Percentiles rank a stretch among this genome's conserved stretches.
phyloP scores from a whole-genome alignment of 2,797 vertebrate genomes.

The Anguilla pacifica region DNA sequence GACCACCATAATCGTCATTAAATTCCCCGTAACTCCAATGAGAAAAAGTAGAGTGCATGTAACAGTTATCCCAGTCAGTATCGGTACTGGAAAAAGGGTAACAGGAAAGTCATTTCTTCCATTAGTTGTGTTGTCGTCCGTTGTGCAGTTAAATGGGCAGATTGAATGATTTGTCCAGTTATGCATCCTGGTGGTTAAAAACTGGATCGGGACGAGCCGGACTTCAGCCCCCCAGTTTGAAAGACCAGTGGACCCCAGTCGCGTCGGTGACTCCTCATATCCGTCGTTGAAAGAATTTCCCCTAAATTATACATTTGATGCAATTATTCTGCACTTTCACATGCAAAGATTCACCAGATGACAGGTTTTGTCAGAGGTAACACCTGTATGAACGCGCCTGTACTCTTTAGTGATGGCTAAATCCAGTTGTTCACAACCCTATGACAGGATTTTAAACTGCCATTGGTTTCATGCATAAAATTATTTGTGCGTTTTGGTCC shows the following conservation, averaged over 20 bases:
- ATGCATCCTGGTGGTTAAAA: slow-evolving; percentile 64
- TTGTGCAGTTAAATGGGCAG: slow-evolving; percentile 74
- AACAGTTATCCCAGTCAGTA: slow-evolving; percentile 83
- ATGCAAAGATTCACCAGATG: neutral
- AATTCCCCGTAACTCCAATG: slow-evolving; percentile 86
- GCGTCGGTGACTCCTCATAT: slow-evolving; percentile 28
- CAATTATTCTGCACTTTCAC: neutral
- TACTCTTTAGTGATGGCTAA: neutral
- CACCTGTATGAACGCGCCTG: neutral
- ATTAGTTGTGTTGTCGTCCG: slow-evolving; percentile 64
- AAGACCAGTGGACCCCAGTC: slow-evolving; percentile 33
- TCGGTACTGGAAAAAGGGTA: slow-evolving; percentile 81
- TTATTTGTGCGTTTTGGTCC: neutral
- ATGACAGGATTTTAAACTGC: neutral
- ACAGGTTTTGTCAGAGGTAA: neutral
- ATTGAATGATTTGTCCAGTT: slow-evolving; percentile 62
- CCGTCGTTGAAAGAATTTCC: neutral
- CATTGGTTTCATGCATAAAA: neutral
- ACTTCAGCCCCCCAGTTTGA: slow-evolving; percentile 35
- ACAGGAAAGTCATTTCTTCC: slow-evolving; percentile 62
- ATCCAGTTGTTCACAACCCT: neutral
- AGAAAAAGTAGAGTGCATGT: slow-evolving; percentile 86
- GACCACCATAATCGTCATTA: slow-evolving; percentile 93
- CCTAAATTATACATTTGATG: neutral
- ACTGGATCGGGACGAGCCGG: slow-evolving; percentile 25